A percentile compares a stretch with the other conserved stretches of the same genome.
phyloP scores from a whole-genome alignment of 2,113 vertebrate species.

The Halcyon malimbica region DNA sequence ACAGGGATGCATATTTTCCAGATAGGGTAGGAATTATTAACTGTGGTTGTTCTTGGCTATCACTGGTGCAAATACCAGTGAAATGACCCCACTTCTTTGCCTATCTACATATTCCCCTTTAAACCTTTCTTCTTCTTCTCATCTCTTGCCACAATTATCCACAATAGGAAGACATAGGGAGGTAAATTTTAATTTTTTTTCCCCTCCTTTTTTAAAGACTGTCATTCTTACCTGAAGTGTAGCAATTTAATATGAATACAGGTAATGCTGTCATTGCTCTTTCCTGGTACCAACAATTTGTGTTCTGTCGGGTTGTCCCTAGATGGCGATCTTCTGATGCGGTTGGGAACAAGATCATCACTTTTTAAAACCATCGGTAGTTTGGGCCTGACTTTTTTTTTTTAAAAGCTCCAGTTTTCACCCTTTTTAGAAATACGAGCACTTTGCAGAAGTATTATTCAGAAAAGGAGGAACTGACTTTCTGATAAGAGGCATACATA shows the following conservation, averaged over 20 bases:
- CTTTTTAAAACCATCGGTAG: not conserved
- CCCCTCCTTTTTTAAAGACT: not conserved
- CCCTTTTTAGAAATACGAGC: not conserved
- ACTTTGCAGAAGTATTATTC: not conserved
- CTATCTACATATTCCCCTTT: not conserved
- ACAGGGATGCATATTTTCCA: not conserved
- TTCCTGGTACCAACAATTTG: not conserved
- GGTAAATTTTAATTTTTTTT: not conserved
- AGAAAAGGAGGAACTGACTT: not conserved
- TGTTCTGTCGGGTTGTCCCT: not conserved
- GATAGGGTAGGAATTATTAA: not conserved
- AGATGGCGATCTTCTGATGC: not conserved
- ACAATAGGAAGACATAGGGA: not conserved
- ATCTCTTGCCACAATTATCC: not conserved
- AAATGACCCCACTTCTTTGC: not conserved
- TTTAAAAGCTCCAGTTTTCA: not conserved
- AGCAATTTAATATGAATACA: not conserved
- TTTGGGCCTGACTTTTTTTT: not conserved
- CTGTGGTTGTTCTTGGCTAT: not conserved
- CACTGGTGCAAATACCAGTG: not conserved
- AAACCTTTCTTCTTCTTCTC: not conserved
- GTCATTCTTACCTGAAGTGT: accelerated
- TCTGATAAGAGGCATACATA: not conserved
- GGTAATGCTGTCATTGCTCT: not conserved
- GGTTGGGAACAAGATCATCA: not conserved